phyloP scores from a whole-genome alignment of 2,888 invertebrate genomes.

The Desoria tigrina region DNA sequence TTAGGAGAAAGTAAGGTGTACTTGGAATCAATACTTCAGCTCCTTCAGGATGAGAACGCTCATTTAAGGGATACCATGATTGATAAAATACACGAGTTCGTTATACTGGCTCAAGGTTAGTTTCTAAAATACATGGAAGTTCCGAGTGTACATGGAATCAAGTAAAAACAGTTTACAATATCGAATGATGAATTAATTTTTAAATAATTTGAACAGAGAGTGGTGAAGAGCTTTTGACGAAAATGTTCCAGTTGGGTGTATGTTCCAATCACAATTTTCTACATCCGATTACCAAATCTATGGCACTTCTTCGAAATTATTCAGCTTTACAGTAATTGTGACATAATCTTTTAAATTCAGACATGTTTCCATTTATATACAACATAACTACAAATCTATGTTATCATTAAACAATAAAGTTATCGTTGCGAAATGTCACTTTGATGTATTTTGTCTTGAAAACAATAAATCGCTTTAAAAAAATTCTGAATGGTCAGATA shows the following conservation, averaged over 20 bases:
- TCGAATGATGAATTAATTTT: no score
- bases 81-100: constrained; percentile 48
- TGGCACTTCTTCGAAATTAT: constrained; percentile 78
- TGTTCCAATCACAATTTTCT: constrained; percentile 75
- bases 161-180: no score
- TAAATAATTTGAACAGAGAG: constrained; percentile 65
- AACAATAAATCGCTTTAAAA: no score
- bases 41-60: constrained; percentile 34
- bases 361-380: no score
- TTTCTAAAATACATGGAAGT: background rate
- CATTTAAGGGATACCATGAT: constrained; percentile 42
- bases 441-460: no score
- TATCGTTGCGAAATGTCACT: no score
- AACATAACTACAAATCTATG: no score
- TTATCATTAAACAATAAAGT: no score
- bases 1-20: constrained; percentile 39
- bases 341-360: no score
- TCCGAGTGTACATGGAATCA: background rate
- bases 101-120: constrained; percentile 48
- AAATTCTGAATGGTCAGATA: no score
- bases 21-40: constrained; percentile 43
- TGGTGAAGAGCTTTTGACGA: constrained; percentile 73
- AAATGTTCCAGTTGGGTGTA: constrained; percentile 80
- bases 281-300: constrained; percentile 73
- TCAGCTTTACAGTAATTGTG: constrained; percentile 59